A percentile compares a stretch with the other conserved stretches of the same genome.
Evolutionary conservation across 2,888 invertebrate genomes (phyloP).

Genomic region (Polymixis lichenea): DNA sequence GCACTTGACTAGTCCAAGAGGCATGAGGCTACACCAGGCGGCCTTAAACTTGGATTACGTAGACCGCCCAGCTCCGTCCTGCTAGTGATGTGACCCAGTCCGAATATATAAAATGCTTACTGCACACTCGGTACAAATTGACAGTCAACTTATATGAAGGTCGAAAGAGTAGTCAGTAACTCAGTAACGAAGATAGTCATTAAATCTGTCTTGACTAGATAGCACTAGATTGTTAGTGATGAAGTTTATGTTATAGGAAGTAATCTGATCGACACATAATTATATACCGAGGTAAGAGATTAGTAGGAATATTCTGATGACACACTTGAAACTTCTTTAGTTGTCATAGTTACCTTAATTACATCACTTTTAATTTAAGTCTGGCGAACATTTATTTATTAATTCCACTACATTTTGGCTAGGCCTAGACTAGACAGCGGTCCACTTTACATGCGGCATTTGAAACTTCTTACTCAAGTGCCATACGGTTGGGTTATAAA

Average conservation of each 20-base stretch:
- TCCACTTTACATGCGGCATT: neutral
- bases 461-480: neutral
- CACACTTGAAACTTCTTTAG: conserved; percentile 13
- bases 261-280: conserved; percentile 25
- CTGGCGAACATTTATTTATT: neutral
- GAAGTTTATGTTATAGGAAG: conserved; percentile 49
- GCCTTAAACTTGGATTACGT: conserved; percentile 87
- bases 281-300: neutral
- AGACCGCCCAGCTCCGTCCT: conserved; percentile 46
- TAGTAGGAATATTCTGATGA: neutral
- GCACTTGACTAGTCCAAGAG: conserved; percentile 62
- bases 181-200: conserved; percentile 57
- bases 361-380: neutral
- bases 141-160: conserved; percentile 45
- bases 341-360: conserved; percentile 2
- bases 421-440: neutral
- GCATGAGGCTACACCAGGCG: conserved; percentile 71
- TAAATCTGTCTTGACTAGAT: conserved; percentile 53
- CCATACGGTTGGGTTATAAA: neutral
- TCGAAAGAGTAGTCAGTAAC: conserved; percentile 57
- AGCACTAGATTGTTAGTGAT: conserved; percentile 50
- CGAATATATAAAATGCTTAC: conserved; percentile 32
- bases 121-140: conserved; percentile 23
- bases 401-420: neutral
- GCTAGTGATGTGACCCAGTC: conserved; percentile 56